Percentiles rank a stretch among this genome's conserved stretches.
Evolutionary conservation across 2,888 invertebrate genomes (phyloP).

Genomic region (Zygaena filipendulae): DNA sequence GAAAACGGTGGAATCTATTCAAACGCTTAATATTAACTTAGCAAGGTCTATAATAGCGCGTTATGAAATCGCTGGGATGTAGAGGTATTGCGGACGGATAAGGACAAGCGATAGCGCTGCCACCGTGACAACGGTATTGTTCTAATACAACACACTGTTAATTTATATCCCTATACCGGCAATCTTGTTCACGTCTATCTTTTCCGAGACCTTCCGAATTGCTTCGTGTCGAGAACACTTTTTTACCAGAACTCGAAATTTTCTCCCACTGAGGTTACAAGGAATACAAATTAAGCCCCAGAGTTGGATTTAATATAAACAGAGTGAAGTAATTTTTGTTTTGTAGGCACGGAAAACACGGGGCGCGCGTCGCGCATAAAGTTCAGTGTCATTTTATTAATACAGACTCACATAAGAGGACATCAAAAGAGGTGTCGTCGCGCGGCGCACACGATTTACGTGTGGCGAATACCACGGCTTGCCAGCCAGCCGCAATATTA

Average conservation of each 20-base stretch:
- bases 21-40: no score
- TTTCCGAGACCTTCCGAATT: slow-evolving; percentile 8
- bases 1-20: no score
- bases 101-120: slow-evolving; percentile 41
- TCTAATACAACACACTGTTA: slow-evolving; percentile 44
- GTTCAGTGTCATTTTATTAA: slow-evolving; percentile 48
- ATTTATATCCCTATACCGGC: slow-evolving; percentile 63
- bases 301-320: no score
- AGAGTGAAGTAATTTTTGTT: no score
- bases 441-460: slow-evolving; percentile 43
- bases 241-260: no score
- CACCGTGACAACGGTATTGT: slow-evolving; percentile 57
- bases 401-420: slow-evolving; percentile 32
- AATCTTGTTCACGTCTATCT: slow-evolving; percentile 39
- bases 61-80: no score
- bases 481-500: slow-evolving; percentile 33
- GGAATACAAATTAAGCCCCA: no score
- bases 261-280: no score
- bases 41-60: no score
- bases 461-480: slow-evolving; percentile 47
- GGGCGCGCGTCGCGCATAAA: slow-evolving; percentile 26
- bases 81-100: slow-evolving; percentile 32
- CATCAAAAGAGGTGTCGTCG: slow-evolving; percentile 54
- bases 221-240: no score
- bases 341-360: slow-evolving; percentile 46